Conservation (phyloP, 2,888 invertebrate genomes). For the Drosophila fungiperda region DNA sequence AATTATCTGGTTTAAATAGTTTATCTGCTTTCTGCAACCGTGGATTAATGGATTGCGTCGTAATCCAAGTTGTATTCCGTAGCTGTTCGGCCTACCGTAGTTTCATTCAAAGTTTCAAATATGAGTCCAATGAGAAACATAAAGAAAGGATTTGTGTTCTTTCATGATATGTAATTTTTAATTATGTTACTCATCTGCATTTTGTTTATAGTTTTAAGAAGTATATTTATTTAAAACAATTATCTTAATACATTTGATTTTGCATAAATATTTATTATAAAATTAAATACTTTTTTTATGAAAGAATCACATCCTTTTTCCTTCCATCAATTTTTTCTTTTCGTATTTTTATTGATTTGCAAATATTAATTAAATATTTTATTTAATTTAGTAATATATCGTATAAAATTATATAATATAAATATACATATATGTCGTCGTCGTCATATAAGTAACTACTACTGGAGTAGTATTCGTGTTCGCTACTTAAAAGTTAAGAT, state of each 20-base stretch:
- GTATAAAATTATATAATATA: constrained; percentile 23
- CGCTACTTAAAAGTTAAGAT: constrained; percentile 40
- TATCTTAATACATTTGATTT: background rate
- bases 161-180: constrained; percentile 1
- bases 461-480: constrained; percentile 26
- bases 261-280: background rate
- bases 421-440: constrained; percentile 4
- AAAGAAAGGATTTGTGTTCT: background rate
- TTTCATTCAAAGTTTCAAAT: background rate
- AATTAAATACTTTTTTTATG: background rate
- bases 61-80: background rate
- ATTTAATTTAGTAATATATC: constrained; percentile 38
- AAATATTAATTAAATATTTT: constrained; percentile 4
- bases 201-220: background rate
- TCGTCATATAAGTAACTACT: constrained; percentile 12
- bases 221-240: background rate
- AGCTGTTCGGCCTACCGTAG: constrained; percentile 1
- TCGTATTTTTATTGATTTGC: constrained; percentile 13
- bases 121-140: constrained; percentile 10
- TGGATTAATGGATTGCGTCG: too few relatives aligned
- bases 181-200: constrained; percentile 2
- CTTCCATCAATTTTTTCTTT: constrained; percentile 1
- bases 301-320: background rate
- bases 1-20: background rate
- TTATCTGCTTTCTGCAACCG: background rate